Evolutionary conservation across 2,888 invertebrate genomes (phyloP).

Genomic region (Epiblema foenella): DNA sequence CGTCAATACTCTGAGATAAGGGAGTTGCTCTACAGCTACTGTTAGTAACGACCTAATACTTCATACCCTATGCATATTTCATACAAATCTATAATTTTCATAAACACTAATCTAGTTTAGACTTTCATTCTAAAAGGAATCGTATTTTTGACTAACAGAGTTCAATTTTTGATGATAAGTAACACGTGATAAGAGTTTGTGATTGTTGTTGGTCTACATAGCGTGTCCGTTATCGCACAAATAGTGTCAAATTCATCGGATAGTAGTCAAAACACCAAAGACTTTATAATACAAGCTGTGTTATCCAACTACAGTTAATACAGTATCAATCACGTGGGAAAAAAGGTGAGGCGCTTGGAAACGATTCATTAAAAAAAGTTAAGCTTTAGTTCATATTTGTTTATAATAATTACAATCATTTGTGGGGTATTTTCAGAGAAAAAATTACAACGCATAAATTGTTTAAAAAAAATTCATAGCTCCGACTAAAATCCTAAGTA

Average conservation of each 20-base stretch:
- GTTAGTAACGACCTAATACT: constrained; percentile 27
- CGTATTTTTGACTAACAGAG: background rate
- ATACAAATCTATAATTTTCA: constrained; percentile 34
- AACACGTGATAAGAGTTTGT: background rate
- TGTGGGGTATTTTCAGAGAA: too few species aligned
- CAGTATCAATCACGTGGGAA: too few species aligned
- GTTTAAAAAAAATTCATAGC: too few species aligned
- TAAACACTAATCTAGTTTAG: background rate
- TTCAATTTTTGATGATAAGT: background rate
- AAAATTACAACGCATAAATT: too few species aligned
- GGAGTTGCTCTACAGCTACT: constrained; percentile 26
- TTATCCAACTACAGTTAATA: background rate
- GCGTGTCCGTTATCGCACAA: constrained; percentile 37
- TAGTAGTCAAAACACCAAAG: constrained; percentile 54
- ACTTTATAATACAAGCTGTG: background rate
- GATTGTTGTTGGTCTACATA: background rate
- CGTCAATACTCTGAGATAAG: constrained; percentile 37
- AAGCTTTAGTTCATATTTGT: too few species aligned
- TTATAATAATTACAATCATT: too few species aligned
- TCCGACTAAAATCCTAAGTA: too few species aligned
- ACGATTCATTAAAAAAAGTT: too few species aligned
- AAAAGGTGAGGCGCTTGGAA: too few species aligned
- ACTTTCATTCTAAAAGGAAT: background rate
- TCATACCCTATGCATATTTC: constrained; percentile 50
- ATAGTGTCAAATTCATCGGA: constrained; percentile 64